A percentile compares a stretch with the other conserved stretches of the same genome.
phyloP scores from a whole-genome alignment of 2,113 vertebrate species.

The Jaculus jaculus region DNA sequence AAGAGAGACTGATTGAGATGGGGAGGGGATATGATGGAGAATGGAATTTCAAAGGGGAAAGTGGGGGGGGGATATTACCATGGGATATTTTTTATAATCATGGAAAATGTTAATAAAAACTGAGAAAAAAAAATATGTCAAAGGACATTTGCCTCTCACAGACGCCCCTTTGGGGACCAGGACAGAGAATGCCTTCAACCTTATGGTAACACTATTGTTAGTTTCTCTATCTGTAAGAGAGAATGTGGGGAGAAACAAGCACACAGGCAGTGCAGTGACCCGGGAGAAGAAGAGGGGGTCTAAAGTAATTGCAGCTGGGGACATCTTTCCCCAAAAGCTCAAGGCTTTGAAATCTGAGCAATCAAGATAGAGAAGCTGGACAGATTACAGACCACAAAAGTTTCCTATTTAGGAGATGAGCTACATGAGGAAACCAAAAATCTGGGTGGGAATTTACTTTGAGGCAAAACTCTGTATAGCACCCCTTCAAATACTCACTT shows the following conservation, averaged over 20 bases:
- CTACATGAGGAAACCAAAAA: neutral
- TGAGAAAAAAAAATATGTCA: too few relatives aligned
- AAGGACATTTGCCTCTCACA: neutral
- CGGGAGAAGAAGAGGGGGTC: neutral
- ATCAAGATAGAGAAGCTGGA: neutral
- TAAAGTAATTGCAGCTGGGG: neutral
- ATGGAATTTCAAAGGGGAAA: too few relatives aligned
- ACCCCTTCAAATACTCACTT: neutral
- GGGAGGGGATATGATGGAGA: too few relatives aligned
- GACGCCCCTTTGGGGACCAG: neutral
- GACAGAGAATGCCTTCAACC: neutral
- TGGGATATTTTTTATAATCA: too few relatives aligned
- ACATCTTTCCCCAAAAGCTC: neutral
- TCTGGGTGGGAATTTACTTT: neutral
- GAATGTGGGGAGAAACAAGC: neutral
- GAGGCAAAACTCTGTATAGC: neutral
- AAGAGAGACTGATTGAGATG: too few relatives aligned
- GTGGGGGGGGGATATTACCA: too few relatives aligned
- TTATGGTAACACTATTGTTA: neutral
- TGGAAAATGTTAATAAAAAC: too few relatives aligned
- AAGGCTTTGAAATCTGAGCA: neutral
- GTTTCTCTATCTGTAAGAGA: neutral
- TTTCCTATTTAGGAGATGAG: neutral
- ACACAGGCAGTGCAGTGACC: neutral
- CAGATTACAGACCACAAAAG: neutral